A percentile compares a stretch with the other conserved stretches of the same genome.
phyloP scores from a whole-genome alignment of 2,113 vertebrate species.

The Brachirus orientalis region DNA sequence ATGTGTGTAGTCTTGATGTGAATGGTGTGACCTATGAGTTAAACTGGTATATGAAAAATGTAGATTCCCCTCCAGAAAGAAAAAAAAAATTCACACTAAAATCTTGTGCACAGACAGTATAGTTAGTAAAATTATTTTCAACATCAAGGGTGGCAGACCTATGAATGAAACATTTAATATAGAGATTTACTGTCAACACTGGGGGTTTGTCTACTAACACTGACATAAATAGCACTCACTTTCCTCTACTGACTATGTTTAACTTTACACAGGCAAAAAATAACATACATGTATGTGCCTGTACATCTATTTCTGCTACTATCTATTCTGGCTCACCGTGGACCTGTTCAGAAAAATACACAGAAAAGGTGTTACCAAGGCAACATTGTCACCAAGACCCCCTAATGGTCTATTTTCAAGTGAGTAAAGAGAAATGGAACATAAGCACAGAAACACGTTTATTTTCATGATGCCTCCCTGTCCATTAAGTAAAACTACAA shows the following conservation, averaged over 20 bases:
- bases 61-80: too few species aligned
- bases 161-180: background rate
- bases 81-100: too few species aligned
- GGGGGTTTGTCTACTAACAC: background rate
- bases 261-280: conserved; percentile 10
- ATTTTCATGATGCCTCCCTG: too few species aligned
- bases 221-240: background rate
- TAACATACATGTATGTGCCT: background rate
- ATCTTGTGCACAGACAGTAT: too few species aligned
- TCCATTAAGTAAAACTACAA: too few species aligned
- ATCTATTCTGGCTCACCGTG: conserved; percentile 5
- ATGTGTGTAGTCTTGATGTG: too few species aligned
- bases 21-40: too few species aligned
- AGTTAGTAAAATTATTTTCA: background rate
- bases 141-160: background rate
- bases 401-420: conserved; percentile 4
- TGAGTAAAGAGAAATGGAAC: conserved; percentile 1
- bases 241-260: conserved; percentile 10
- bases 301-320: background rate
- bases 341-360: conserved; percentile 18
- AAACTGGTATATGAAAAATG: background rate
- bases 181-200: background rate
- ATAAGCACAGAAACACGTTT: background rate
- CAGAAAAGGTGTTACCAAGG: conserved; percentile 32
- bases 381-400: conserved; percentile 31